Percentiles rank a stretch among this genome's conserved stretches.
Evolutionary conservation across 2,888 invertebrate species (phyloP).

Genomic region (Stictocephala bisonia): DNA sequence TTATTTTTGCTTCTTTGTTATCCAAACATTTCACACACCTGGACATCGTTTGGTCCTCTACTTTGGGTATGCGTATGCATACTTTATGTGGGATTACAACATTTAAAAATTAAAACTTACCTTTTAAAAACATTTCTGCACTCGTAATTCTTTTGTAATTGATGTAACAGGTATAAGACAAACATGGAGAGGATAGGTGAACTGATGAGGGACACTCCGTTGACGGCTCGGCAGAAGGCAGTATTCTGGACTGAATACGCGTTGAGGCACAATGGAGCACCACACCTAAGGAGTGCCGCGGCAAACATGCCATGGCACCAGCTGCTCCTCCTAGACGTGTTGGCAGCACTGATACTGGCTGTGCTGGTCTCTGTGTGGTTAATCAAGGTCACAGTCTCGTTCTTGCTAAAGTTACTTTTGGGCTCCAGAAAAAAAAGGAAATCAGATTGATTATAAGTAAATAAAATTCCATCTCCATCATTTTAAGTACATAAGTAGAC

Average conservation of each 20-base stretch:
- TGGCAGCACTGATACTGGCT: neutral
- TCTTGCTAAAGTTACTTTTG: neutral
- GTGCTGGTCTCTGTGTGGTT: neutral
- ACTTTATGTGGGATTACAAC: no score
- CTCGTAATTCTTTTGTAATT: no score
- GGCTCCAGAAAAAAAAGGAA: neutral
- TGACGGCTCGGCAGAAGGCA: conserved; percentile 14
- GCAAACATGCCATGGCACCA: conserved; percentile 17
- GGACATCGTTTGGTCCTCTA: no score
- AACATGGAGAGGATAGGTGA: conserved; percentile 4
- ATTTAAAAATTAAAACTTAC: no score
- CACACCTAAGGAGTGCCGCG: neutral
- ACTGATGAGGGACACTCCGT: conserved; percentile 2
- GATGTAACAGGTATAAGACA: conserved; percentile 34
- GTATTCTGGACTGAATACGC: conserved; percentile 32
- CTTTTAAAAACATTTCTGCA: no score
- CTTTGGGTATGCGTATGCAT: no score
- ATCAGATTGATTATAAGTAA: neutral
- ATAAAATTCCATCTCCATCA: no score
- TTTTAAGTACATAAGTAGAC: no score
- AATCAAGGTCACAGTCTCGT: neutral
- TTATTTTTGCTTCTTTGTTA: no score
- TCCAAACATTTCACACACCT: no score
- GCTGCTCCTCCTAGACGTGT: conserved; percentile 12
- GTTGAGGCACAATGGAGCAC: neutral